Conservation (phyloP, 2,113 vertebrate genomes). For the Spea multiplicata region DNA sequence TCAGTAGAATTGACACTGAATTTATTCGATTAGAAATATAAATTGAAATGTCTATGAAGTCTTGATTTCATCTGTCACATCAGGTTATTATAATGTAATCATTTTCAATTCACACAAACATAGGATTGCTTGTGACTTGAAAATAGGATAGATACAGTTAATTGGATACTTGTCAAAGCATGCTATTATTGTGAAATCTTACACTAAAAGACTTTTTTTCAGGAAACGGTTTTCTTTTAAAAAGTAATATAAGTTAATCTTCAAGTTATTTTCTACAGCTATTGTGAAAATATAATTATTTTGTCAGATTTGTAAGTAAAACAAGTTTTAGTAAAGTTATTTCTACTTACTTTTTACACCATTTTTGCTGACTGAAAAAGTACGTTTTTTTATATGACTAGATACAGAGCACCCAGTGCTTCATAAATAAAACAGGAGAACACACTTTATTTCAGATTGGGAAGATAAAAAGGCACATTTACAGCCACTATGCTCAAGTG, state of each 20-base stretch:
- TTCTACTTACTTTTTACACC: background rate
- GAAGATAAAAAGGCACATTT: constrained; percentile 11
- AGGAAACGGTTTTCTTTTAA: background rate
- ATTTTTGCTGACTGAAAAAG: background rate
- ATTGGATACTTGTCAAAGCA: constrained; percentile 26
- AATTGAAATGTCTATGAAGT: background rate
- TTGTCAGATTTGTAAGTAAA: background rate
- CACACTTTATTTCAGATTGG: constrained; percentile 16
- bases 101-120: constrained; percentile 1
- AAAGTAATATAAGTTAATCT: background rate
- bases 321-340: no score
- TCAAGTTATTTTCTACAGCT: background rate
- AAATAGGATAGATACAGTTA: background rate
- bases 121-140: constrained; percentile 5
- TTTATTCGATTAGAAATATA: no score
- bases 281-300: background rate
- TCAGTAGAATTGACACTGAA: no score
- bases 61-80: background rate
- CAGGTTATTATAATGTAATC: background rate
- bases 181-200: background rate
- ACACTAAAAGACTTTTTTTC: background rate
- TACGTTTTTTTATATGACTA: background rate
- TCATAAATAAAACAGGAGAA: constrained; percentile 33
- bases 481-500: constrained; percentile 16
- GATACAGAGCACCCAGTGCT: background rate